A percentile compares a stretch with the other conserved stretches of the same genome.
phyloP scores from a whole-genome alignment of 2,888 invertebrate genomes.

The Eristalis intricaria region DNA sequence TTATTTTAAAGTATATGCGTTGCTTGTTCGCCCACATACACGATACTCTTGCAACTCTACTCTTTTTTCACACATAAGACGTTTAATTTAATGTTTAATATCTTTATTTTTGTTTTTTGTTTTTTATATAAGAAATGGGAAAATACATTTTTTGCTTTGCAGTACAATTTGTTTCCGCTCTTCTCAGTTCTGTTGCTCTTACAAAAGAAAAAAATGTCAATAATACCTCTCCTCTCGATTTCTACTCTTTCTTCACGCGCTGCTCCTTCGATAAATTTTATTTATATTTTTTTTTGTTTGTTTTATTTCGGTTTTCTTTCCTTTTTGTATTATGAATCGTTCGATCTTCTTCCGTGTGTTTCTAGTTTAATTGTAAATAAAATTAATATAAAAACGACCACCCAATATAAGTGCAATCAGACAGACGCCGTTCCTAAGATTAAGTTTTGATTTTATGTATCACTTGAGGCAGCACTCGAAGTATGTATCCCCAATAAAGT shows the following conservation, averaged over 20 bases:
- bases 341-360: constrained; percentile 47
- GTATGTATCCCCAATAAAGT: constrained; percentile 95
- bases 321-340: constrained; percentile 45
- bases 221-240: constrained; percentile 21
- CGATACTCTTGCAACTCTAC: constrained; percentile 3
- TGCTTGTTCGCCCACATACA: neutral
- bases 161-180: constrained; percentile 35
- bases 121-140: constrained; percentile 64
- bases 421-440: constrained; percentile 80
- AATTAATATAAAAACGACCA: constrained; percentile 80
- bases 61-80: constrained; percentile 23
- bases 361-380: constrained; percentile 76
- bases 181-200: constrained; percentile 61
- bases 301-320: constrained; percentile 17
- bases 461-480: constrained; percentile 98
- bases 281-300: constrained; percentile 22
- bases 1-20: constrained; percentile 20
- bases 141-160: constrained; percentile 65
- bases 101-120: constrained; percentile 66
- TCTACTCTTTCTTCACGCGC: constrained; percentile 22
- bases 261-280: constrained; percentile 36
- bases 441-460: constrained; percentile 83
- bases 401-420: constrained; percentile 78
- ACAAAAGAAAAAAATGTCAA: constrained; percentile 50
- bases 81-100: constrained; percentile 39